Evolutionary conservation across 2,888 invertebrate species (phyloP), one percentile per base, ranked within the genome.

Genomic region (Rhagium mordax): DNA sequence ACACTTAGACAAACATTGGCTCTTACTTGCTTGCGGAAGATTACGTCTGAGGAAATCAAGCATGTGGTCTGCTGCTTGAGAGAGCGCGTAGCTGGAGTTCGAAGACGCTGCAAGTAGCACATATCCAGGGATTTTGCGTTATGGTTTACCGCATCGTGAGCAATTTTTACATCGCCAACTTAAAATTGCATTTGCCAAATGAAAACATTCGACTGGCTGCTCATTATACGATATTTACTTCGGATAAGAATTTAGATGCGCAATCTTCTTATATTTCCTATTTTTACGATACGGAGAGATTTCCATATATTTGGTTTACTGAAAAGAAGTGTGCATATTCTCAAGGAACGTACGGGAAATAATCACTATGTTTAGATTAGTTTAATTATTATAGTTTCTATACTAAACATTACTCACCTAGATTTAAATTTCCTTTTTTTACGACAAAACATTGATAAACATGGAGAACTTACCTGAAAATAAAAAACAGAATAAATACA

Each of bases 1-100:
- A 60, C 71, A 71, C 68, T 73, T 57, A 59, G 73, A 71, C 73
- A 75, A 75, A 75, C 69, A 75, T 70, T 62, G 51, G 41, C 71
- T 62, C 66, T 72, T 72, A 60, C 57, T 53, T 62, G 61, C 73
- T 55, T 33, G 71, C 70, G 60, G 66, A 61, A 70, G 75, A 75
- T 75, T 74, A 62, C 65, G 59, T 33, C 59, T 59, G 59, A 27
- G 59, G 24, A 55, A 55, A 27, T 60, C 65, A 21, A 55, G 72
- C 70, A 72, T 73, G 73, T 75, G 59, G 57, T 65, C 64, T 70
- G 70, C 24, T 21, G 51, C 18, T 21, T 51, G 41, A 41, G 13
- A 41, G 41, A 41, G 41, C 41, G 41, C 41, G 33, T 13, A n/a
- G 41, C 41, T n/a, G n/a, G 41, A 41, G 41, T 41, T 41, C 41